Evolutionary conservation across 1,140 invertebrate species (phyloP).

Genomic region (Ylistrum balloti): DNA sequence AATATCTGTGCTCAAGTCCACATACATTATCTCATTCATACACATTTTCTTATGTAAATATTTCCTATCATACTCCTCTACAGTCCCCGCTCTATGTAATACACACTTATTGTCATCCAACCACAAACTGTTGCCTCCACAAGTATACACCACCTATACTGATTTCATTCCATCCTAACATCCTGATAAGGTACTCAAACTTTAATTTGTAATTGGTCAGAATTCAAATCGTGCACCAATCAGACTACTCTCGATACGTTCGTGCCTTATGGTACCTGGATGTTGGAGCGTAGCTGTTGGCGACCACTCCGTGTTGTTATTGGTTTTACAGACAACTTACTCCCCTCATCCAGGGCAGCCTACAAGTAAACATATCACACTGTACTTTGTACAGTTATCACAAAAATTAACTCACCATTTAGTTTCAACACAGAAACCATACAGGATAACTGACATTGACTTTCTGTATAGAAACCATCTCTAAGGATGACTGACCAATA

Average conservation of each 20-base stretch:
- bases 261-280: neutral
- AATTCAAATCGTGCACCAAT: neutral
- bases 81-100: no score
- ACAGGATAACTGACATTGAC: neutral
- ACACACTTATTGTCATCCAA: no score
- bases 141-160: no score
- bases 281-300: conserved; percentile 15
- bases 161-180: no score
- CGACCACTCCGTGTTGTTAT: conserved; percentile 3
- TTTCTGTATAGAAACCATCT: neutral
- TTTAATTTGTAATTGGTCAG: neutral
- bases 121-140: no score
- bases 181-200: no score
- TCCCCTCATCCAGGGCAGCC: conserved; percentile 41
- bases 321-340: conserved; percentile 43
- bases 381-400: neutral
- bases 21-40: no score
- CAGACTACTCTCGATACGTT: no score
- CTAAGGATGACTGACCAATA: neutral
- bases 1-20: neutral
- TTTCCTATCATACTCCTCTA: neutral
- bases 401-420: neutral
- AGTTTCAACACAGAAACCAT: neutral
- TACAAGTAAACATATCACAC: conserved; percentile 40
- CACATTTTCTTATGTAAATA: no score